Evolutionary conservation across 2,113 vertebrate genomes (phyloP).

Genomic region (Uria aalge): DNA sequence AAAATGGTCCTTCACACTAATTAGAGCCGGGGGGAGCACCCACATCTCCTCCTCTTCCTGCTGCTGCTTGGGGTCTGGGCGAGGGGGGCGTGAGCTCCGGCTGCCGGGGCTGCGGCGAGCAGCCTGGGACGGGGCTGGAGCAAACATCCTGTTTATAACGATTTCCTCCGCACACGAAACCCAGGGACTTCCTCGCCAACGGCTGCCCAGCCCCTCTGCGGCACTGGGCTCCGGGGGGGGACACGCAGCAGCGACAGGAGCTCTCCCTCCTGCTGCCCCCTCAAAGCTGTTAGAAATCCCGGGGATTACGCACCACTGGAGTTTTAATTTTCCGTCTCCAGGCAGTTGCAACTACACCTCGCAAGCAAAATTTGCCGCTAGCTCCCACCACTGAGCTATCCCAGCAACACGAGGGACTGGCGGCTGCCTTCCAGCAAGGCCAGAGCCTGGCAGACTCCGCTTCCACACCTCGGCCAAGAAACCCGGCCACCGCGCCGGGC

Average conservation of each 20-base stretch:
- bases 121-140: background rate
- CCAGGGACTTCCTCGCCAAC: background rate
- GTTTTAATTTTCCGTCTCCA: background rate
- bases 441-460: background rate
- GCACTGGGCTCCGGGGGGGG: fast-evolving
- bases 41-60: background rate
- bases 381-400: background rate
- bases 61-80: fast-evolving
- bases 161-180: background rate
- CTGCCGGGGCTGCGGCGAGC: background rate
- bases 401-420: fast-evolving
- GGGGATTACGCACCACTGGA: fast-evolving
- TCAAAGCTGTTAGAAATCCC: background rate
- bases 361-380: fast-evolving
- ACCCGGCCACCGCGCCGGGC: fast-evolving
- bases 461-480: background rate
- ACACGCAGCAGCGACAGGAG: background rate
- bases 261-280: background rate
- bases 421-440: background rate
- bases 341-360: background rate
- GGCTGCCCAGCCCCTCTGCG: background rate
- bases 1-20: background rate
- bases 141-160: constrained; percentile 6
- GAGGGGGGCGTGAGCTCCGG: background rate
- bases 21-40: background rate